Evolutionary conservation across 2,888 invertebrate species (phyloP), one percentile per base, ranked within the genome.

Genomic region (Dryobotodes eremita): DNA sequence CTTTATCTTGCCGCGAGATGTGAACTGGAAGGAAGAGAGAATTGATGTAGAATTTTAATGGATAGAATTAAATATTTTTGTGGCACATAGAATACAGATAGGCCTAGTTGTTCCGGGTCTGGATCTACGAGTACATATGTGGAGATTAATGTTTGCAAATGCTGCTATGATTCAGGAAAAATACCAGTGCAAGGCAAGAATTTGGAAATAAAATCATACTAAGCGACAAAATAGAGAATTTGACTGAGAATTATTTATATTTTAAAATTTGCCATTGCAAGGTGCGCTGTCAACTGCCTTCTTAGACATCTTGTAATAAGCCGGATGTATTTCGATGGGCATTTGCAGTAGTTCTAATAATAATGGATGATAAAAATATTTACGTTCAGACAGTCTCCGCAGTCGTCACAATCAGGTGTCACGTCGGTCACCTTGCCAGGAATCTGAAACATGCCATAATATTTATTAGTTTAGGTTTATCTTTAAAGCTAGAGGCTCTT

Each of bases 1-100:
- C 91, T 98, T 98, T 90, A 98, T 98, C 96, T 99, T 99, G 64
- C 98, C 98, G 74, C 97, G 97, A n/a, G 98, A 98, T n/a, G 98
- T 98, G 71, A 98, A 94, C 96, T 98, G 94, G 66, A 85, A 87
- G 92, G 53, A 61, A 73, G 17, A 74, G 7, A 3, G 8, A 13
- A 65, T 17, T 23, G 5, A 66, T 42, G 13, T 50, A 62, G 36
- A n/a, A 46, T 75, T 75, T 7, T 8, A 36, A n/a, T n/a, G 13
- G 8, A 50, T 23, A 50, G 31, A 17, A 31, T 7, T 6, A 62
- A 15, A 1, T n/a, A 66, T 46, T 66, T 68, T 0, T 20, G 20
- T 11, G 26, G 11, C 26, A n/a, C 13, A 13, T 15, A n/a, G 15
- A 36, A 48, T 31, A n/a, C 31, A 31, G 50, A 15, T 50, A 48